Evolutionary conservation across 2,113 vertebrate species (phyloP).

Genomic region (Rhineura floridana): DNA sequence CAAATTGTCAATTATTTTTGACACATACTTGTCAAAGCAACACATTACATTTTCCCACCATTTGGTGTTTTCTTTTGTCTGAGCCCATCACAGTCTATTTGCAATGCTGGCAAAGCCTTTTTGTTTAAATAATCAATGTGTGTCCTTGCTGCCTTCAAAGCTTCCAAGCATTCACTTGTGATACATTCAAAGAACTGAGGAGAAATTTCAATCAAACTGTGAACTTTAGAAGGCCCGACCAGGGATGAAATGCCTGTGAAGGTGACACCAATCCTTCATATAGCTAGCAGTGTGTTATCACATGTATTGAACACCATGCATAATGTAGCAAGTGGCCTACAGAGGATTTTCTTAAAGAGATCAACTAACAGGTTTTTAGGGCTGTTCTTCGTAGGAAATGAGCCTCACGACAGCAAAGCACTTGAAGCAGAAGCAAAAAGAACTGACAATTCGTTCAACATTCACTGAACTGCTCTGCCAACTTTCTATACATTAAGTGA

Average conservation of each 20-base stretch:
- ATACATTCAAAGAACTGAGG: neutral
- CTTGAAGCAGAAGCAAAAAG: neutral
- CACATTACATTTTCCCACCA: neutral
- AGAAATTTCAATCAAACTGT: neutral
- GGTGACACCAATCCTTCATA: constrained; percentile 20
- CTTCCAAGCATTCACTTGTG: neutral
- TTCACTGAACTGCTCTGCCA: neutral
- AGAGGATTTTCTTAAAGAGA: neutral
- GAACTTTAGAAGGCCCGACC: neutral
- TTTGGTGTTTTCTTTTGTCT: neutral
- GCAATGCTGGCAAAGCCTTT: neutral
- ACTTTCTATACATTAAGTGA: neutral
- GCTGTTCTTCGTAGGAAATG: neutral
- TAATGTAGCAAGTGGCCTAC: neutral
- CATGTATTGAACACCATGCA: neutral
- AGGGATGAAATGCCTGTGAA: constrained; percentile 10
- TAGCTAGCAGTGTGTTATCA: neutral
- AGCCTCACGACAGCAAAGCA: neutral
- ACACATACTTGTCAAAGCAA: neutral
- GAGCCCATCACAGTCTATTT: neutral
- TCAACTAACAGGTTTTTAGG: neutral
- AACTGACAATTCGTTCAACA: neutral
- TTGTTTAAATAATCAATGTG: neutral
- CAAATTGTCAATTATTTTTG: neutral
- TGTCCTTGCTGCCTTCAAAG: constrained; percentile 1